Evolutionary conservation across 2,888 invertebrate genomes (phyloP).

Genomic region (Zygaena filipendulae): DNA sequence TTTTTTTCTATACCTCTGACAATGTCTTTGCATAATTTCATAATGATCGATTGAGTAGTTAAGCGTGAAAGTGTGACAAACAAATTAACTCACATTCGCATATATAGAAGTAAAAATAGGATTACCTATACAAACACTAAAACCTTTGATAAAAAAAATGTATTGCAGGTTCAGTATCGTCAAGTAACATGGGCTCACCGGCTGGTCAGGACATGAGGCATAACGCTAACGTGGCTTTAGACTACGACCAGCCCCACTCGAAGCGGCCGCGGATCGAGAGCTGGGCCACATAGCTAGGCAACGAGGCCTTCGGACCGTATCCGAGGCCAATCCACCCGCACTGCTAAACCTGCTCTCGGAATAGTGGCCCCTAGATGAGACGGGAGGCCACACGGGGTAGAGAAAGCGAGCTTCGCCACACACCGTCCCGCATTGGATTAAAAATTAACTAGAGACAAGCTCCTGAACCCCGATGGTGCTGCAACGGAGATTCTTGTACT

Average conservation of each 20-base stretch:
- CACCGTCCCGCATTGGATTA: constrained; percentile 25
- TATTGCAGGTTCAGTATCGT: constrained; percentile 80
- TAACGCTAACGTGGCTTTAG: constrained; percentile 42
- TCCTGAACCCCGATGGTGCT: constrained; percentile 27
- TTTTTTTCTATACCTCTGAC: too few relatives aligned
- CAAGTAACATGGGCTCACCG: constrained; percentile 84
- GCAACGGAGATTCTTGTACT: too few relatives aligned
- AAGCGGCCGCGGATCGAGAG: constrained; percentile 92
- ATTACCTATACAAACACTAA: not conserved
- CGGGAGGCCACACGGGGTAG: constrained; percentile 17
- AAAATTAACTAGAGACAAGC: constrained; percentile 19
- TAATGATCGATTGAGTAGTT: too few relatives aligned
- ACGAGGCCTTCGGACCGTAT: constrained; percentile 59
- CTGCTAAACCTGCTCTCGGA: constrained; percentile 38
- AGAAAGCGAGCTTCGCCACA: constrained; percentile 35
- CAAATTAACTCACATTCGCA: too few relatives aligned
- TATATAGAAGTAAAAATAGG: too few relatives aligned
- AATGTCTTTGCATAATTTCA: too few relatives aligned
- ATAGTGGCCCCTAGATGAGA: constrained; percentile 16
- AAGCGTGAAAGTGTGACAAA: too few relatives aligned
- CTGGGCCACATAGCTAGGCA: constrained; percentile 87
- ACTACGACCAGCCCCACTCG: constrained; percentile 71
- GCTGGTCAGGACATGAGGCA: constrained; percentile 67
- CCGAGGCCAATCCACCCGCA: constrained; percentile 64
- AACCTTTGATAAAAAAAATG: not conserved